Evolutionary conservation across 2,888 invertebrate species (phyloP).

Genomic region (Myathropa florea): DNA sequence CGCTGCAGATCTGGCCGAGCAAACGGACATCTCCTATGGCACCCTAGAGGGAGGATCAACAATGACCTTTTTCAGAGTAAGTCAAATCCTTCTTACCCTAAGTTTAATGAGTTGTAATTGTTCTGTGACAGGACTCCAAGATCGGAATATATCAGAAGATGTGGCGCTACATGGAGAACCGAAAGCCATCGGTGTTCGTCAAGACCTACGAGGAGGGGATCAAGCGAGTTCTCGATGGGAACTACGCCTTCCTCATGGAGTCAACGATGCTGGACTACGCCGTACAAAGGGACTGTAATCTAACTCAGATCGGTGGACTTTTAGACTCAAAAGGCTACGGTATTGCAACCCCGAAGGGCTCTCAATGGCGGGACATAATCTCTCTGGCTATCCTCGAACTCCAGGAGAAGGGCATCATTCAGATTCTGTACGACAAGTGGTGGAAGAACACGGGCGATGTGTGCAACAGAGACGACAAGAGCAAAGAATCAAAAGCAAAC

Average conservation of each 20-base stretch:
- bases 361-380: conserved; percentile 98
- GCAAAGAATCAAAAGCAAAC: conserved; percentile 95
- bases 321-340: conserved; percentile 88
- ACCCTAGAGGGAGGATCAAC: conserved; percentile 96
- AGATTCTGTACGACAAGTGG: conserved; percentile 98
- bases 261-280: conserved; percentile 98
- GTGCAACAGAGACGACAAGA: conserved; percentile 92
- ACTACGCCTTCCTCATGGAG: conserved; percentile 99
- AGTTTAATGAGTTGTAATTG: too few relatives aligned
- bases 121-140: conserved; percentile 87
- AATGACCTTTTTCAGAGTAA: conserved; percentile 97
- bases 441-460: conserved; percentile 98
- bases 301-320: conserved; percentile 96
- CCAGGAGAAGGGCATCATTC: conserved; percentile 96
- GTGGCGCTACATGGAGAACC: conserved; percentile 96
- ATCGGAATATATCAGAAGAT: conserved; percentile 95
- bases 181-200: conserved; percentile 91
- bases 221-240: conserved; percentile 90
- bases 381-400: conserved; percentile 96
- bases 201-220: conserved; percentile 96
- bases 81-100: conserved; percentile 71
- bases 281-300: conserved; percentile 96
- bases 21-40: conserved; percentile 96
- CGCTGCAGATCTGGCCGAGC: conserved; percentile 96
- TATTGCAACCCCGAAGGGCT: conserved; percentile 97